Conservation (phyloP, 2,888 invertebrate genomes). For the Sarcophaga subvicina region DNA sequence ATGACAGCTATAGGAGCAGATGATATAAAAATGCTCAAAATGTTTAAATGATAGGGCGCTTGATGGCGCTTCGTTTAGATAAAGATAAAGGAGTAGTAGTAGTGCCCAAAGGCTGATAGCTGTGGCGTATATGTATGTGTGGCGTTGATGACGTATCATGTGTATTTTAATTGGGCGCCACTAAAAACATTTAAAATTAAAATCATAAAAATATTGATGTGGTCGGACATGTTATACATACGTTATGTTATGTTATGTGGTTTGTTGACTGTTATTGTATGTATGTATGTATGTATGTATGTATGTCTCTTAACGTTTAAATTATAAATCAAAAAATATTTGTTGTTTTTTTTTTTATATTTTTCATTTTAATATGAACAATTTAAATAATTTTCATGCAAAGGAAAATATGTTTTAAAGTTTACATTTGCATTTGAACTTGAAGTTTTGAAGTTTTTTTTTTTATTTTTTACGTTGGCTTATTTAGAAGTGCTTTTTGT, state of each 20-base stretch:
- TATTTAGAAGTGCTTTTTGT: not conserved
- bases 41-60: conserved; percentile 15
- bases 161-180: conserved; percentile 69
- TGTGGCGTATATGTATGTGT: not conserved
- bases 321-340: conserved; percentile 45
- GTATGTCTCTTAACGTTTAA: not conserved
- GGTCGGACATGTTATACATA: conserved; percentile 24
- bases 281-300: too few relatives aligned
- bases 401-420: not conserved
- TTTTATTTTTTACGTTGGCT: not conserved
- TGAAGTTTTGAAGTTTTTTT: not conserved
- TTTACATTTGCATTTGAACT: not conserved
- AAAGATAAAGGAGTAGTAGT: too few relatives aligned
- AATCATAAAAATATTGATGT: conserved; percentile 65
- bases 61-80: conserved; percentile 45
- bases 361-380: too few relatives aligned
- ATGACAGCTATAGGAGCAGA: conserved; percentile 12
- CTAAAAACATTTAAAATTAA: conserved; percentile 66
- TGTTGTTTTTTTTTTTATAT: not conserved
- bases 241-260: not conserved
- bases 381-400: too few relatives aligned
- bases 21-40: conserved; percentile 21
- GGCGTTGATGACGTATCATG: conserved; percentile 51
- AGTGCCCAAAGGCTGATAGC: not conserved
- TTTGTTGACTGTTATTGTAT: not conserved